Evolutionary conservation across 2,113 vertebrate species (phyloP), one percentile per base, ranked within the genome.

Genomic region (Gallinago paraguaiae): DNA sequence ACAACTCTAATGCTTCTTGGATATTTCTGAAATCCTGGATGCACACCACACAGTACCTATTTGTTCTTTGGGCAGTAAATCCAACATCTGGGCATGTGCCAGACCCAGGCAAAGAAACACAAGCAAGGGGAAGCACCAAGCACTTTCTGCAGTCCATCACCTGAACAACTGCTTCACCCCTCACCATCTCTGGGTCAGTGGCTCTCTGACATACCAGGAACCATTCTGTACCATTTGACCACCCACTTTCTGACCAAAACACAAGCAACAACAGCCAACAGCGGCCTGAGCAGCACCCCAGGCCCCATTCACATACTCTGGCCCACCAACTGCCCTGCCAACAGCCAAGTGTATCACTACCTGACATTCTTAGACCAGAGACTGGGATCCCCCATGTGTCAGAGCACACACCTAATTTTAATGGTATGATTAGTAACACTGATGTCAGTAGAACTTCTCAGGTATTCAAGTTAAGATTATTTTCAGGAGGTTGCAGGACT

Each of bases 21-120:
- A 54, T 8, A 15, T 71, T 86, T 78, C 68, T 78, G 60, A 91
- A 86, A 50, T 7, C 13, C 41, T 65, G 67, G 41, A 39, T 45
- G 72, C 20, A 43, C 4, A 80, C 10, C 41, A 46, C 48, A 41
- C 23, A 64, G 39, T 2, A 67, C 15, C 1, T 37, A 81, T 35
- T 64, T 82, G 19, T 24, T 28, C 18, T 77, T 28, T 59, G 37
- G 53, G 60, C 30, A 70, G 31, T 28, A 82, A 67, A 74, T 57
- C 51, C 39, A 72, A 27, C 46, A 54, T 31, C 0, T 53, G 33
- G 24, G 46, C 22, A 33, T 0, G 1, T 75, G 11, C 23, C 51
- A 82, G 46, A 33, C 23, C 79, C 51, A 41, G 1, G 1, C 9
- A 45, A 64, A 53, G 30, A 35, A 65, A 72, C 10, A 20, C 10